Base-by-base conservation (phyloP, 2,797 vertebrate species). In the Neosalanx taihuensis region DNA sequence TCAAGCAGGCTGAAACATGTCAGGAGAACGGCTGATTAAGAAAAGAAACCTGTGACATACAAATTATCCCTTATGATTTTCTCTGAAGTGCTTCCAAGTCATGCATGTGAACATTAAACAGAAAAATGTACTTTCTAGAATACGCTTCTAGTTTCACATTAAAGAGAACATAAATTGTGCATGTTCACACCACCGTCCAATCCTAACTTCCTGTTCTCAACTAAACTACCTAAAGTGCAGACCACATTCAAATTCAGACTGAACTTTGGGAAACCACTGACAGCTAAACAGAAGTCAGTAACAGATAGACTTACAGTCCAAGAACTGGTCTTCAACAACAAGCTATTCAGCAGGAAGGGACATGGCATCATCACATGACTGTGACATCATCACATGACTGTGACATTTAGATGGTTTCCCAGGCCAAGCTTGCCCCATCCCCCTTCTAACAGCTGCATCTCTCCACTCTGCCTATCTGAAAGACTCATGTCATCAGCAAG, bases 351-450 rank as follows among this genome's bases (percentile, higher is more conserved):
- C 5, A 73, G 65, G 72, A 76, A 53, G 58, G 76, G 68, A 64
- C 65, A 69, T 74, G 70, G 76, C 73, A 81, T 82, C 65, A 76
- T 80, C 85, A 87, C 84, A 87, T 26, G 23, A 26, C 23, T 26
- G 23, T 26, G 70, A 77, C 73, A 81, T 82, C 65, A 76, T 80
- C 85, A 87, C 84, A 87, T 88, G 86, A 86, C 79, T 81, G 72
- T 71, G 75, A 71, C 64, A 76, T 78, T 76, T 84, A 56, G 75
- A 70, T 74, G 63, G 76, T 84, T 73, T 73, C 75, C 61, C 69
- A 53, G 76, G 15, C 62, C 79, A 75, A 72, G n/a, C 64, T 70
- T 75, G 74, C 67, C 59, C 69, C 64, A 53, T 56, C 64, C 69
- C 74, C 63, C 71, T 70, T 37, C 73, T 51, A 9, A 10, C 59